phyloP scores from a whole-genome alignment of 1,140 invertebrate genomes.

The Danaus melanippus region DNA sequence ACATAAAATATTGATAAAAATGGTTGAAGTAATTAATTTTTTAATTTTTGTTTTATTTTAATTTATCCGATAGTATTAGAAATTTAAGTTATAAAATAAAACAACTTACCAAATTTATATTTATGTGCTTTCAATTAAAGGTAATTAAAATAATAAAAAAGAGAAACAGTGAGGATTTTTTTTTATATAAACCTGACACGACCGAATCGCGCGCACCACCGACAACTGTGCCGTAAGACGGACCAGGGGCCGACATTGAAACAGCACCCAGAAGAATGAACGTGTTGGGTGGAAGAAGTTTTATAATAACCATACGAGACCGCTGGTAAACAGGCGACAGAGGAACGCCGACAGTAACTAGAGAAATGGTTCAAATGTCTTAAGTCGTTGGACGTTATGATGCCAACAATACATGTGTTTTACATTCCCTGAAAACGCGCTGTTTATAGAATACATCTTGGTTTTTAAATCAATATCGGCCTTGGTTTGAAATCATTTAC shows the following conservation, averaged over 20 bases:
- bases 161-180: no score
- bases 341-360: conserved; percentile 2
- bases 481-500: no score
- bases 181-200: conserved; percentile 2
- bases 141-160: no score
- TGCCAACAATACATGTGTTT: conserved; percentile 17
- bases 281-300: conserved; percentile 12
- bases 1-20: no score
- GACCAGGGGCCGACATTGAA: conserved; percentile 14
- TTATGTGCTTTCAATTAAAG: no score
- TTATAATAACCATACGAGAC: conserved; percentile 20
- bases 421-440: conserved; percentile 6
- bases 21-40: no score
- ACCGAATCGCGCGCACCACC: conserved; percentile 22
- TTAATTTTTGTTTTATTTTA: no score
- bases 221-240: conserved; percentile 11
- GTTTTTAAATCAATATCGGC: no score
- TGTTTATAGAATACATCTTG: conserved; percentile 1
- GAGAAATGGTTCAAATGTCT: conserved; percentile 16
- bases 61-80: no score
- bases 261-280: conserved; percentile 15
- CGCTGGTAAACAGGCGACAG: conserved; percentile 11
- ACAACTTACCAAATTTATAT: no score
- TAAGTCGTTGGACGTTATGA: conserved; percentile 9
- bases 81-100: no score